A percentile compares a stretch with the other conserved stretches of the same genome.
These are phyloP conservation scores for Tribolium castaneum DNA, from an alignment of 1,140 invertebrate species.

Conservation along the genomic window DNA sequence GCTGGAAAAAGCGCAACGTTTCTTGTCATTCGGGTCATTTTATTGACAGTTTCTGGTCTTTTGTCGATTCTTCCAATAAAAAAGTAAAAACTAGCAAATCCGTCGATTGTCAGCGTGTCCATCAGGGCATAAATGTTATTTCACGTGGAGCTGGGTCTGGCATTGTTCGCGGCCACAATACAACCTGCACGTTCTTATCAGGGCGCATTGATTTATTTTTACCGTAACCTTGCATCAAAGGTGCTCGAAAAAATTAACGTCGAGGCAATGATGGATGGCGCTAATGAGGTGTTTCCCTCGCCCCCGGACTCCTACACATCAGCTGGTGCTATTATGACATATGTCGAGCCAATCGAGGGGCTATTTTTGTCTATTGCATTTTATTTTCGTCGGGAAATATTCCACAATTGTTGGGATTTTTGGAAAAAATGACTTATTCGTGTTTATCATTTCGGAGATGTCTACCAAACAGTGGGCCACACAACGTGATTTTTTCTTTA, in stretches of 20 bases:
- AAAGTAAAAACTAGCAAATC: not conserved
- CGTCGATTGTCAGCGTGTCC: conserved; percentile 42
- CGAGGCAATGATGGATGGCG: conserved; percentile 49
- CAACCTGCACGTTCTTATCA: conserved; percentile 37
- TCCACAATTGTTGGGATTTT: not conserved
- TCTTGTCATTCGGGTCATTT: conserved; percentile 20
- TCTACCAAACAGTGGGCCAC: conserved; percentile 41
- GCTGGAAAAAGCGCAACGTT: conserved; percentile 10
- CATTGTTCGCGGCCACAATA: conserved; percentile 38
- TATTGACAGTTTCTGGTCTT: not conserved
- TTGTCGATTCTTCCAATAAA: not conserved
- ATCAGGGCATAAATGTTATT: conserved; percentile 47
- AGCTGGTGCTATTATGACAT: conserved; percentile 45
- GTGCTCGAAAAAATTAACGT: conserved; percentile 45
- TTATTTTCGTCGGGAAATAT: conserved; percentile 38
- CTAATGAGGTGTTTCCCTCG: conserved; percentile 48
- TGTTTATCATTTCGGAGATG: conserved; percentile 47
- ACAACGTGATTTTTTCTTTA: conserved; percentile 43
- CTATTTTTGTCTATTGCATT: conserved; percentile 51
- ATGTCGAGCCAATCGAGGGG: conserved; percentile 48
- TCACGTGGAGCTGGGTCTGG: conserved; percentile 40
- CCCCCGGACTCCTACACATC: conserved; percentile 4
- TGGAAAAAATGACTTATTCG: conserved; percentile 31
- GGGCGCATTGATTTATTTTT: conserved; percentile 9
- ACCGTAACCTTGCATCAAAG: conserved; percentile 38